Evolutionary conservation across 2,888 invertebrate species (phyloP), one percentile per base, ranked within the genome.

Genomic region (Drosophila incognita): DNA sequence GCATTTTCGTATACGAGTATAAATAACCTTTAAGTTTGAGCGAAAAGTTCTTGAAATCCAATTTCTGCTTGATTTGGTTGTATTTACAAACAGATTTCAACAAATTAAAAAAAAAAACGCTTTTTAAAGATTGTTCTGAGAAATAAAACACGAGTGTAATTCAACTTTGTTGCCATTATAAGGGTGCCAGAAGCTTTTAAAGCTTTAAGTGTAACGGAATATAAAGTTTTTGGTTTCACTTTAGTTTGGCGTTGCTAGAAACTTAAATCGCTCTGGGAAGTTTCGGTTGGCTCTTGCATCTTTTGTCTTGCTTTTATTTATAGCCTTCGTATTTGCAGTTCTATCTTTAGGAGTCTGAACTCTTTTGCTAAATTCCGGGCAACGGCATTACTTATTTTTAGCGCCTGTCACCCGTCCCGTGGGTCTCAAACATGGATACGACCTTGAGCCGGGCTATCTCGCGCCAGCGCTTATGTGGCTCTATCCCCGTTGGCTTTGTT

Each of bases 261-360:
- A 42, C 15, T 53, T 10, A 24, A 57, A 21, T 57, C 27, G 31
- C 21, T 56, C 61, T 62, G 62, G 46, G 58, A 87, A 88, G 81
- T 87, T 88, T 80, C 68, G 61, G 72, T 65, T 67, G 79, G 64
- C 61, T 63, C 27, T 36, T 54, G 36, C 52, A 81, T 52, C 62
- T 42, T 52, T 29, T 67, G 61, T 73, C 67, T 78, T 46, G 31
- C 64, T 59, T 58, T 67, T 90, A 84, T 90, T 88, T 84, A 80
- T 89, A 90, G 89, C 67, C 27, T 2, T 36, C 15, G 51, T 56
- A 61, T 75, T 71, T 77, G 83, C 90, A 74, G 58, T 83, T 81
- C 89, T 84, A 79, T 86, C 70, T 79, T 74, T 85, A 72, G 87
- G 65, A 54, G 48, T 60, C 60, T 69, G 87, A 85, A 74, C 63